Evolutionary conservation across 2,797 vertebrate species (phyloP), one percentile per base, ranked within the genome.

Genomic region (Onychomys leucogaster): DNA sequence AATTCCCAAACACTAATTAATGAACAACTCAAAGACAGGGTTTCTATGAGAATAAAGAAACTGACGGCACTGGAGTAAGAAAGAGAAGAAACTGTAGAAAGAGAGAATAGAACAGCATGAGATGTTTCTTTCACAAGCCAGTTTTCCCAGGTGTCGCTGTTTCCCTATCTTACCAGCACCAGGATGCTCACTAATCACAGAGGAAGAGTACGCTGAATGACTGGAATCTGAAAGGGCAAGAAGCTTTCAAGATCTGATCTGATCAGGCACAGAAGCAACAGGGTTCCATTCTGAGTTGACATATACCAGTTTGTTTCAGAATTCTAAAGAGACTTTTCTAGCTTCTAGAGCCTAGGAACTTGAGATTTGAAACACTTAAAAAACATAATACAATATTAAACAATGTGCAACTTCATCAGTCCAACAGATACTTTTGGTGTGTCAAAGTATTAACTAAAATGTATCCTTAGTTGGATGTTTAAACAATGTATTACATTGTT

Each of bases 391-490:
- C 0, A 76, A 29, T 34, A 78, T 78, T 34, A 78, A 78, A 52
- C 52, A 78, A 52, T 52, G 32, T 46, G 41, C 13, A 46, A 27
- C 25, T 29, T 46, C 73, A 46, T 27, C 12, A 43, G 73, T 75
- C 55, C 52, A 43, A 75, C 25, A 76, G 41, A 46, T 43, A 46
- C 6, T 80, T 55, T 32, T 34, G 29, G 46, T 23, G 6, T 92
- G 73, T 89, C 43, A 89, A 52, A n/a, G 23, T 84, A 23, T 84
- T 95, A 63, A 49, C 57, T 94, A 43, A 73, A 92, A 41, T 80
- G 29, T 76, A 76, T 80, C 90, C 85, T 82, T 73, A 86, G 21
- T 81, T 94, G 65, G 69, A 59, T 95, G 43, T 91, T 80, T 92
- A 91, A 92, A 94, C 69, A 41, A 23, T 95, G 57, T 13, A 82